Evolutionary conservation across 2,113 vertebrate genomes (phyloP), one percentile per base, ranked within the genome.

Genomic region (Chloroceryle aenea): DNA sequence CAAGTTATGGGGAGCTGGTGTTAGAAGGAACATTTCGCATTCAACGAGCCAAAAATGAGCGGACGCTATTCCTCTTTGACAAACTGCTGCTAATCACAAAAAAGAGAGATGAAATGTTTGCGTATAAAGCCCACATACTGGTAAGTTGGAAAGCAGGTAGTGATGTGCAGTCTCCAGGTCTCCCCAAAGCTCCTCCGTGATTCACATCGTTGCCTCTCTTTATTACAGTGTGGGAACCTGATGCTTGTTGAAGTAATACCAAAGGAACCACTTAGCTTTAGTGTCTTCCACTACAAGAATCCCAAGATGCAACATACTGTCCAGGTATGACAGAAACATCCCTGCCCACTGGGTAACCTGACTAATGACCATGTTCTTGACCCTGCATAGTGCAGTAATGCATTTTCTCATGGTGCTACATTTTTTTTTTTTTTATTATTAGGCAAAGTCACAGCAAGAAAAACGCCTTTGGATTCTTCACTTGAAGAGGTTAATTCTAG

Each of bases 191-290:
- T 64, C 12, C 38, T n/a, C 10, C 0, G 0, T 23, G 18, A 87
- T 64, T 98, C 72, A 85, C 32, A 4, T 10, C 6, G 1, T 52
- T 73, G 26, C 25, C 42, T 97, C 21, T 96, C 26, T 93, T 32
- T 59, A 6, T 88, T 96, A 23, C 97, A 99, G 99, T 99, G 99
- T 83, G 99, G 99, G 93, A 99, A 99, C 97, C 98, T 99, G 93
- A 99, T 99, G 99, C 98, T 99, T n/a, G 99, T 99, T 90, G 99
- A 99, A 88, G 98, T 99, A 74, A 99, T 99, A 87, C 99, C 99
- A 14, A 99, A 99, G 95, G 99, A 99, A 66, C 99, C 99, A 0
- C 98, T 99, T 89, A 99, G 99, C 96, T 99, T 99, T 97, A 99
- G 99, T 5, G 98, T 99, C 85, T 99, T 99, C 97, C 99, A 99